Percentiles rank a stretch among this genome's conserved stretches.
phyloP scores from a whole-genome alignment of 1,140 invertebrate species.

The Zaprionus davidi region DNA sequence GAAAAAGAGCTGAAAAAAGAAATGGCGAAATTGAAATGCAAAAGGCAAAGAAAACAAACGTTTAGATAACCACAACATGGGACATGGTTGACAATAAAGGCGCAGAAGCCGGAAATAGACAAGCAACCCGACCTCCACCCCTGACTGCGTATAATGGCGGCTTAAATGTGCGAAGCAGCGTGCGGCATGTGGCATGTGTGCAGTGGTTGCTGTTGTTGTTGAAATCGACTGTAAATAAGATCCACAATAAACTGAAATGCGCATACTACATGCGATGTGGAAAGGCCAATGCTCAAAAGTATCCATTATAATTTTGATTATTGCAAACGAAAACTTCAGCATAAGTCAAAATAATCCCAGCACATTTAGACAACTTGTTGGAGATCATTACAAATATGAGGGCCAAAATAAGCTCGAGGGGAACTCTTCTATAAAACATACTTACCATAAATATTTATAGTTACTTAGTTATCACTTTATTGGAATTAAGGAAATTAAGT shows the following conservation, averaged over 20 bases:
- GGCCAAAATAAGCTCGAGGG: no score
- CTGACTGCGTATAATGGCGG: slow-evolving; percentile 42
- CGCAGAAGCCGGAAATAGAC: slow-evolving; percentile 70
- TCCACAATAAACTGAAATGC: slow-evolving; percentile 59
- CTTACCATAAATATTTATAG: not conserved
- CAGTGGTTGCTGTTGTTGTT: slow-evolving; percentile 17
- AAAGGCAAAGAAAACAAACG: slow-evolving; percentile 67
- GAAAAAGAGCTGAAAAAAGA: slow-evolving; percentile 16
- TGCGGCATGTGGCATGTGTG: slow-evolving; percentile 42
- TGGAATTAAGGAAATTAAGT: no score
- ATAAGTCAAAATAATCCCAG: not conserved
- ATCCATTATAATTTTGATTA: slow-evolving; percentile 60
- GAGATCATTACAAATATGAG: not conserved
- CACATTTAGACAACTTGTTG: not conserved
- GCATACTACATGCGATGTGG: slow-evolving; percentile 63
- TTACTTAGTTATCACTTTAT: not conserved
- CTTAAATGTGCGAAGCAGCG: slow-evolving; percentile 64
- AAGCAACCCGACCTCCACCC: slow-evolving; percentile 32
- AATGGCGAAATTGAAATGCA: slow-evolving; percentile 67
- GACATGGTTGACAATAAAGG: slow-evolving; percentile 58
- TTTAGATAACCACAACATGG: slow-evolving; percentile 70
- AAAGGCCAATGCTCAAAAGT: slow-evolving; percentile 53
- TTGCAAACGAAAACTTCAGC: slow-evolving; percentile 16
- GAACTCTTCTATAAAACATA: no score
- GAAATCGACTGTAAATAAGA: slow-evolving; percentile 58